Conservation (phyloP, 2,888 invertebrate species). For the Odontocerum albicorne region DNA sequence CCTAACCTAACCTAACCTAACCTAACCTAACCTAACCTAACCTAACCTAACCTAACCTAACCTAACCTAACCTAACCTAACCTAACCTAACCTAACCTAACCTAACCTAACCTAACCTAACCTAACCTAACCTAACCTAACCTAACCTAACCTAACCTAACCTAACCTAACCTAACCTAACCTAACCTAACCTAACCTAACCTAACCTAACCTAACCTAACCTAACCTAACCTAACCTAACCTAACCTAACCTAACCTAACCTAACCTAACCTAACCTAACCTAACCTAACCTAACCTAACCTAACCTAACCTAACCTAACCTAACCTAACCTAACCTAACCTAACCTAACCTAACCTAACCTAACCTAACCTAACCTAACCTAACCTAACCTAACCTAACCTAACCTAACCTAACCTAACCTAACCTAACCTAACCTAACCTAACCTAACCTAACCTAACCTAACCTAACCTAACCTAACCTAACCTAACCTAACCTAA, state of each 20-base stretch:
- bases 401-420: slow-evolving; percentile 12
- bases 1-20: slow-evolving; percentile 1
- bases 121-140: slow-evolving; percentile 8
- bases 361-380: slow-evolving; percentile 12
- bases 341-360: slow-evolving; percentile 4
- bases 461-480: slow-evolving; percentile 12
- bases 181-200: slow-evolving; percentile 1
- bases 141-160: slow-evolving; percentile 11
- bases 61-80: slow-evolving; percentile 4
- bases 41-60: slow-evolving; percentile 7
- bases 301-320: slow-evolving; percentile 10
- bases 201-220: slow-evolving; percentile 1
- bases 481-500: slow-evolving; percentile 12
- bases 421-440: slow-evolving; percentile 9
- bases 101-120: slow-evolving; percentile 9
- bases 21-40: slow-evolving; percentile 5
- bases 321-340: not conserved
- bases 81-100: slow-evolving; percentile 7
- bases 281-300: slow-evolving; percentile 8
- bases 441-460: slow-evolving; percentile 1
- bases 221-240: slow-evolving; percentile 5
- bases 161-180: slow-evolving; percentile 8
- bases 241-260: slow-evolving; percentile 4
- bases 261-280: slow-evolving; percentile 10
- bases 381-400: slow-evolving; percentile 6